These are phyloP conservation scores for Oostethus manadensis DNA, from an alignment of 2,113 vertebrate genomes.

Conservation along the genomic window DNA sequence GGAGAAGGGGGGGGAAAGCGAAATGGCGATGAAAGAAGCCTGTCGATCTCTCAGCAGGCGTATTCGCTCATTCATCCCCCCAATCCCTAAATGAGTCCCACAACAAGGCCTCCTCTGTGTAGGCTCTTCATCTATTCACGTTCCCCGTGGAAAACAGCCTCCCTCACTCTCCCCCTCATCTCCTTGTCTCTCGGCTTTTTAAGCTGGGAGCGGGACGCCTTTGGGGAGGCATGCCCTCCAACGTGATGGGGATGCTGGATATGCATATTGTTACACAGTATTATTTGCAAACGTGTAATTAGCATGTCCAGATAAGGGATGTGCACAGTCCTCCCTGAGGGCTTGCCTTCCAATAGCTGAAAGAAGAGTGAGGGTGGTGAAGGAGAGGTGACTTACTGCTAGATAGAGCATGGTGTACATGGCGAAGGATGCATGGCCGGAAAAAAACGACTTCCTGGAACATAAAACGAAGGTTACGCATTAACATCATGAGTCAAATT, in stretches of 20 bases:
- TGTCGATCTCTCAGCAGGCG: constrained; percentile 76
- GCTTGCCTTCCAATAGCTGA: constrained; percentile 5
- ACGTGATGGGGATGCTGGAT: constrained; percentile 45
- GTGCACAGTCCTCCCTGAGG: constrained; percentile 18
- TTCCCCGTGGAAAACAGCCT: constrained; percentile 65
- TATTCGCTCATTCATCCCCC: constrained; percentile 40
- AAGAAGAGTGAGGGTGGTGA: constrained; percentile 21
- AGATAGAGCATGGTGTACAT: constrained; percentile 80
- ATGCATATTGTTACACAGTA: constrained; percentile 41
- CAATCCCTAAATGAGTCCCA: constrained; percentile 58
- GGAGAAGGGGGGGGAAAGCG: constrained; percentile 3
- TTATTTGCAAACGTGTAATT: constrained; percentile 47
- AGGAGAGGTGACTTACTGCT: constrained; percentile 65
- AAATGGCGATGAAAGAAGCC: constrained; percentile 67
- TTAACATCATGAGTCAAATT: constrained; percentile 5
- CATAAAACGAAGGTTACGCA: constrained; percentile 29
- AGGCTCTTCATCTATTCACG: constrained; percentile 74
- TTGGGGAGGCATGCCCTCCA: constrained; percentile 56
- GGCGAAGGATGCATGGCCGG: constrained; percentile 75
- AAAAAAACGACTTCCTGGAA: constrained; percentile 79
- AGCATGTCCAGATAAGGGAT: constrained; percentile 29
- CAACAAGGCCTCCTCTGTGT: constrained; percentile 73
- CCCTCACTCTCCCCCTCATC: constrained; percentile 35
- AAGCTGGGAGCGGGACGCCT: constrained; percentile 53
- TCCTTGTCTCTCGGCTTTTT: constrained; percentile 45